Evolutionary conservation across 2,888 invertebrate genomes (phyloP), one percentile per base, ranked within the genome.

Genomic region (Epistrophella euchroma): DNA sequence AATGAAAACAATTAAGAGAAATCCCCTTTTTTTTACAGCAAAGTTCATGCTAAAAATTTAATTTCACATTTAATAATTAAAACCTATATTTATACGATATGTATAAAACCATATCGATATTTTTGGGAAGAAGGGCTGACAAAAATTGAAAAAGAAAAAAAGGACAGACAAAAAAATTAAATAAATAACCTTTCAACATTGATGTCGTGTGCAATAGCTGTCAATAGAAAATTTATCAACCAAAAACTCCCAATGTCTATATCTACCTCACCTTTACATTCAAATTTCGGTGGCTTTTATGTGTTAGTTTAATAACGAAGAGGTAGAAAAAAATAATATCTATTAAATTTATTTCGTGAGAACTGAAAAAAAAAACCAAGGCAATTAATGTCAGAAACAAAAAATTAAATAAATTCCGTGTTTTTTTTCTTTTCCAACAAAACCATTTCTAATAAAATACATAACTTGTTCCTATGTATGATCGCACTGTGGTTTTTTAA

Each of bases 51-150:
- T 56, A 37, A 37, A 19, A 40, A 40, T 37, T 60, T 22, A 15
- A 60, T 37, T 60, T 60, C 15, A 60, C 37, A 60, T 60, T 37
- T 40, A 22, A 60, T 40, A 60, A 60, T 60, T 40, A 40, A 60
- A 60, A 60, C 22, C 37, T 22, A 13, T 19, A 37, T 17, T 7
- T 32, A n/a, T 32, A 32, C 4, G 6, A 32, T 1, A 32, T 40
- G 5, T 17, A 17, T 11, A 56, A 58, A 37, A 58, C 22, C 37
- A 22, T 5, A 60, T 4, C 19, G 11, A 60, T 37, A 25, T n/a
- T 40, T 22, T 5, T 60, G 37, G 35, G 35, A 15, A 5, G 40
- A 25, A 15, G 22, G 4, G 2, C 4, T 32, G 32, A 0, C 4
- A 25, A 4, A 32, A 32, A 22, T 4, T 13, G 15, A 15, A 60